Base-by-base conservation (phyloP, 2,888 invertebrate genomes). In the Gasteruption jaculator region DNA sequence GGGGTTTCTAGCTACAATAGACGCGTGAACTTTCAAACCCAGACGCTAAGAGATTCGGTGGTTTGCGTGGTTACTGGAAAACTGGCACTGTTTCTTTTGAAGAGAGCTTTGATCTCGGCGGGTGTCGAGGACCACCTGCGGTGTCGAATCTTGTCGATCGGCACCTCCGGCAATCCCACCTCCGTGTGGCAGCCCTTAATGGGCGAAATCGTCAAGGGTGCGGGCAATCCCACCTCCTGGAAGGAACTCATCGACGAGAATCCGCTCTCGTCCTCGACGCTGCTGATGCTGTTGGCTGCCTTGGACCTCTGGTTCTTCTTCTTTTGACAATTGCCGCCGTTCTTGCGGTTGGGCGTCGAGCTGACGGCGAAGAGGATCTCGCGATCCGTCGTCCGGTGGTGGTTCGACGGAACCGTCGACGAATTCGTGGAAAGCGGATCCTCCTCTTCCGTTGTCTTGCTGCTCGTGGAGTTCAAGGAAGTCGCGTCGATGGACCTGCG, bases 241-340 rank as follows among this genome's bases (percentile, higher is more conserved):
- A 87, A 88, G 5, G 88, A 88, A 67, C 82, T 87, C 77, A 89
- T 85, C 6, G 88, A 88, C 10, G 87, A 87, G 70, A 89, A 89
- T 19, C 89, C 89, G 62, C 88, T 89, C 68, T 89, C 89, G 57
- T 88, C 87, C 65, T 89, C 89, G 7, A 74, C 73, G 44, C 68
- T 68, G 52, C 67, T 67, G 6, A 62, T 58, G 33, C 63, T 67
- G 27, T 52, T 59, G 6, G 63, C 46, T 3, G 61, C 51, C 41
- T 62, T 66, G 4, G 59, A 42, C 26, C 58, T 60, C 5, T 47
- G 29, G 4, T 48, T 52, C 11, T 54, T 49, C 50, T 56, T 47
- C 33, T 58, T 32, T 55, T 31, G 18, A 38, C 18, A 35, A 42
- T 39, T 22, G 15, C 41, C 41, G 10, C 31, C 15, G 20, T 57